Percentiles rank a stretch among this genome's conserved stretches.
Conservation (phyloP, 2,888 invertebrate genomes). For the Microctonus hyperodae region DNA sequence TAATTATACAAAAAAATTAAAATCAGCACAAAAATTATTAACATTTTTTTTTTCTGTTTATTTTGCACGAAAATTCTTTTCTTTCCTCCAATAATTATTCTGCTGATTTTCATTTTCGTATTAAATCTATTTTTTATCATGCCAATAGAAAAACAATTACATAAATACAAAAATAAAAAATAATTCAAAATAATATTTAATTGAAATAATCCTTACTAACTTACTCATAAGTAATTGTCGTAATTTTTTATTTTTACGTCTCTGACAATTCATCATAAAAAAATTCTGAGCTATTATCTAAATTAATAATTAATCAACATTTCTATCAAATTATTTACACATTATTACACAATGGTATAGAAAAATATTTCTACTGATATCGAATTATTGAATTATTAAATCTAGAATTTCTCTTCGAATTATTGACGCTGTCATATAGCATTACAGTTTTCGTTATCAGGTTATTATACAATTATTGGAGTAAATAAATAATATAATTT, state of each 20-base stretch:
- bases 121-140: slow-evolving; percentile 11
- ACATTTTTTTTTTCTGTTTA: background rate
- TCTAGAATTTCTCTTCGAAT: background rate
- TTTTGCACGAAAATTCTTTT: background rate
- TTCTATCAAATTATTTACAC: background rate
- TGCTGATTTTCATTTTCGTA: slow-evolving; percentile 7
- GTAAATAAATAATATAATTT: background rate
- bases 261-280: background rate
- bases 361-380: background rate
- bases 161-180: background rate
- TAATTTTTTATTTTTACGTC: background rate
- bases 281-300: background rate
- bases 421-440: background rate
- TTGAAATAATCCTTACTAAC: slow-evolving; percentile 18
- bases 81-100: background rate
- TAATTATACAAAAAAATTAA: slow-evolving; percentile 3
- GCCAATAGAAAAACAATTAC: background rate
- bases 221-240: slow-evolving; percentile 24
- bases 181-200: slow-evolving; percentile 3
- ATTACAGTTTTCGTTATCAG: background rate
- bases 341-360: background rate
- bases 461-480: background rate
- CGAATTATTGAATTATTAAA: background rate
- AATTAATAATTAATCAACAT: background rate
- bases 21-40: background rate